Percentiles rank a stretch among this genome's conserved stretches.
Conservation (phyloP, 2,888 invertebrate species). For the Marronus borbonicus region DNA sequence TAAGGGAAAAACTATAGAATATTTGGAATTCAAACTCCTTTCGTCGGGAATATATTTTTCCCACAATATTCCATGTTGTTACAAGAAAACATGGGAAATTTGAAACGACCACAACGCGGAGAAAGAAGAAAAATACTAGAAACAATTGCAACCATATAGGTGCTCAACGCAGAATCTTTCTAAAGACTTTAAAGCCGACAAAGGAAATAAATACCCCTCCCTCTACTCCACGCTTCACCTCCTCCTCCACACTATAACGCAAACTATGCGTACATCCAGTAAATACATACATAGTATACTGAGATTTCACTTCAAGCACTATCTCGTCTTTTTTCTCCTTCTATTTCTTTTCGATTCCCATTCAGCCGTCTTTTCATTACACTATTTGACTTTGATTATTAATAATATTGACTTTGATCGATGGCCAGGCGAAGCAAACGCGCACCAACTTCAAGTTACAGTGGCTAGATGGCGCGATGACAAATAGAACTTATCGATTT, state of each 20-base stretch:
- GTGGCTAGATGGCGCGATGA: slow-evolving; percentile 53
- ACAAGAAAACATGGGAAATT: no score
- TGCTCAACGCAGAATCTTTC: no score
- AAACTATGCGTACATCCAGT: background rate
- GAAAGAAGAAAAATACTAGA: no score
- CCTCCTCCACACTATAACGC: slow-evolving; percentile 1
- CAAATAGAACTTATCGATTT: slow-evolving; percentile 33
- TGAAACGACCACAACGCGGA: no score
- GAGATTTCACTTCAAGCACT: background rate
- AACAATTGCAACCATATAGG: no score
- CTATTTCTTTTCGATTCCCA: slow-evolving; percentile 49
- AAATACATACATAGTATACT: background rate
- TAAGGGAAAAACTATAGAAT: no score
- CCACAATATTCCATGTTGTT: no score
- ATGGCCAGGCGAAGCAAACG: slow-evolving; percentile 60
- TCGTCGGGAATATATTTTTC: no score
- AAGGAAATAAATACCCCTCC: slow-evolving; percentile 14
- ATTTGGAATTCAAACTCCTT: no score
- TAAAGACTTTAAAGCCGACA: background rate
- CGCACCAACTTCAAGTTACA: slow-evolving; percentile 64
- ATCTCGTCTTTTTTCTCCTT: slow-evolving; percentile 56
- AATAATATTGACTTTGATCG: slow-evolving; percentile 71
- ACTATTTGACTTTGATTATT: slow-evolving; percentile 69
- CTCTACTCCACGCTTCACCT: background rate
- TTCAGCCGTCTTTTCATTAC: slow-evolving; percentile 56